Base-by-base conservation (phyloP, 2,888 invertebrate species). In the Ormia ochracea region DNA sequence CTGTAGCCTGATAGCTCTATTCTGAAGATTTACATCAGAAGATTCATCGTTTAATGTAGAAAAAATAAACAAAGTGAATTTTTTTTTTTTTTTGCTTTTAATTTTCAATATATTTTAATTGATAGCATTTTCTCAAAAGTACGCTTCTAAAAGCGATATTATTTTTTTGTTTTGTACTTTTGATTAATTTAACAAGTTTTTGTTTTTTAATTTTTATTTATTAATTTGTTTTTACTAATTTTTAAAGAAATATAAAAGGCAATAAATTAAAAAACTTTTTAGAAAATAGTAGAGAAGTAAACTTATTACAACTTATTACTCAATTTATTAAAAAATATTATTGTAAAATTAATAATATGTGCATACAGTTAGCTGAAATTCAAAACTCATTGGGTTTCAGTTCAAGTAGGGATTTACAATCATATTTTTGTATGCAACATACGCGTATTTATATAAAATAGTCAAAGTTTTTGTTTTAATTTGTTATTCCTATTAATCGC, bases 401-500 rank as follows among this genome's bases (percentile, higher is more conserved):
- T n/a, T n/a, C n/a, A n/a, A n/a, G n/a, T n/a, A n/a, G n/a, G n/a
- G n/a, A n/a, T n/a, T n/a, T n/a, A n/a, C n/a, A n/a, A n/a, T n/a
- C n/a, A n/a, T n/a, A n/a, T n/a, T n/a, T n/a, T n/a, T n/a, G n/a
- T n/a, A n/a, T n/a, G n/a, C n/a, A n/a, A n/a, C n/a, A n/a, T n/a
- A n/a, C n/a, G n/a, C n/a, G 12, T 23, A 36, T 1, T 50, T 50
- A 50, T 45, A 6, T 17, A 31, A 68, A 31, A 21, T 9, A 48
- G 14, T 9, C 23, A 63, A 38, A 21, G 6, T 31, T n/a, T 28
- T 9, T 0, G 14, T 21, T 38, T 38, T 28, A 72, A 63, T 72
- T 72, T 54, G 21, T 63, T 63, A 14, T 26, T 45, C 26, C 36
- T 61, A 73, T 48, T 31, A 45, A 63, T 56, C 56, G 7, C 21